Evolutionary conservation across 2,797 vertebrate species (phyloP), one percentile per base, ranked within the genome.

Genomic region (Hydrolagus colliei): DNA sequence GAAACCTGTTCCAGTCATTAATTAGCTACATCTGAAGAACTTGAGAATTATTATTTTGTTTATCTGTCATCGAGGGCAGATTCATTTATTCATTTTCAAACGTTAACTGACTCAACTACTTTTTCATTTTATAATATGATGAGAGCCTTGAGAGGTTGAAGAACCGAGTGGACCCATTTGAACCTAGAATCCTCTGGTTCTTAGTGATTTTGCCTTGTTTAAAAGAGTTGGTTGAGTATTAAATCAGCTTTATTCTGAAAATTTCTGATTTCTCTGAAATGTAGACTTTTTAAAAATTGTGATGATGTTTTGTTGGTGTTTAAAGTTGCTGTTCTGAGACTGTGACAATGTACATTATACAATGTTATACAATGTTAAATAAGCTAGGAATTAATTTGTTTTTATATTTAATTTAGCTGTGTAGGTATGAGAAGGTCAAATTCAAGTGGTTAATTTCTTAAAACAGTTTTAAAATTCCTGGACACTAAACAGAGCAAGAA

Each of bases 401-500:
- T 32, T 68, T 67, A 1, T 11, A 84, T 12, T 67, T 32, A 20
- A 41, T 18, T 3, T 11, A 5, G 9, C 41, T 68, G 9, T n/a
- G 32, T 16, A 67, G 71, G 65, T 18, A 41, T 52, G 41, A 82
- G 27, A 67, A 13, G 41, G 18, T 71, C 13, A 80, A 82, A 20
- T 67, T 35, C 65, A 82, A 82, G 74, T 68, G 27, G 27, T 67
- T 68, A 20, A 68, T 82, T 67, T 82, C 67, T 14, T 78, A 7
- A 80, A 27, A 27, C 27, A 27, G 27, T 27, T 27, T 27, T 27
- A 27, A 52, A 52, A 52, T 52, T 52, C 41, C 41, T 52, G 41
- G 41, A 52, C 6, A 52, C 41, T 52, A 52, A 52, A 52, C 41
- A 52, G 41, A 52, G 2, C 3, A 52, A 52, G 41, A 52, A 52